Evolutionary conservation across 1,140 invertebrate species (phyloP).

Genomic region (Diuraphis noxia): DNA sequence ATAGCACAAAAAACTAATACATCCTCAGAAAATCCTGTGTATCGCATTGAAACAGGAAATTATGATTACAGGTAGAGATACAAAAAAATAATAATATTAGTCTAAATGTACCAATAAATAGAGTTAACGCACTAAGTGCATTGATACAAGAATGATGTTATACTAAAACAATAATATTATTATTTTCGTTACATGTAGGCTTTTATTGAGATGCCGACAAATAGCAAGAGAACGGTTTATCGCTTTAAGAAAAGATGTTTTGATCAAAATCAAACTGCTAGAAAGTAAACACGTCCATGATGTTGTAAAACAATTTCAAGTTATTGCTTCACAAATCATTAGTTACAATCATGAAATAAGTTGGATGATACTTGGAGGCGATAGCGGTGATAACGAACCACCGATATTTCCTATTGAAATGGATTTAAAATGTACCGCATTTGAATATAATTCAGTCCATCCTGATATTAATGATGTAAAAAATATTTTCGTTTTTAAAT

Average conservation of each 20-base stretch:
- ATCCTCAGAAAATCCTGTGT: slow-evolving; percentile 92
- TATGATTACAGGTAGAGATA: slow-evolving; percentile 86
- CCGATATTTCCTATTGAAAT: slow-evolving; percentile 95
- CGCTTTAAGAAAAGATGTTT: slow-evolving; percentile 87
- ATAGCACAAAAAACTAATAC: slow-evolving; percentile 95
- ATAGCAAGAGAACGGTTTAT: slow-evolving; percentile 89
- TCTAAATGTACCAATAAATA: background rate
- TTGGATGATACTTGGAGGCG: slow-evolving; percentile 60
- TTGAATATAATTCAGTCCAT: slow-evolving; percentile 74
- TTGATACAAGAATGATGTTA: background rate
- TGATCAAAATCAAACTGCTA: slow-evolving; percentile 94
- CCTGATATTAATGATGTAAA: background rate
- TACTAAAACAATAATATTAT: background rate
- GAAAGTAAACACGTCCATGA: slow-evolving; percentile 90
- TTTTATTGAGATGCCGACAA: slow-evolving; percentile 92
- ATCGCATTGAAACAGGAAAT: slow-evolving; percentile 97
- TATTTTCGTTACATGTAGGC: slow-evolving; percentile 62
- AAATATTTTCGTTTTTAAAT: background rate
- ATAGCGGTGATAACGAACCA: slow-evolving; percentile 71
- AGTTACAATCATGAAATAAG: slow-evolving; percentile 61
- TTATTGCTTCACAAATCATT: slow-evolving; percentile 71
- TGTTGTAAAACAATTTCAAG: slow-evolving; percentile 54
- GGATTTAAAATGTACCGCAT: slow-evolving; percentile 87
- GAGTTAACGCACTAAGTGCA: background rate
- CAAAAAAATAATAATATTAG: background rate